These are phyloP conservation scores for Zaprionus davidi DNA, from an alignment of 1,140 invertebrate genomes.

Conservation along the genomic window DNA sequence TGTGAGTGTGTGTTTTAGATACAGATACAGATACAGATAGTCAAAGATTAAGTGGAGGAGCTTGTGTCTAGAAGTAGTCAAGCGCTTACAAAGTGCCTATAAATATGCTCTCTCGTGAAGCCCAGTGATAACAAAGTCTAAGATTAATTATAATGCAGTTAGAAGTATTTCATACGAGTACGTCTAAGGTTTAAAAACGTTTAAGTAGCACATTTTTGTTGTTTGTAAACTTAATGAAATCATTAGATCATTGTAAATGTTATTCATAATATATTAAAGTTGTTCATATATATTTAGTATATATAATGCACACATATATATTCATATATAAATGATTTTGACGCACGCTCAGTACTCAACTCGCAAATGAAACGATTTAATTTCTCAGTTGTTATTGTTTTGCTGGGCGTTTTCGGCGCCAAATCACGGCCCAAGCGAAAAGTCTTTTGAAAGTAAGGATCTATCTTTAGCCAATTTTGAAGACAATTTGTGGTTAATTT, in stretches of 20 bases:
- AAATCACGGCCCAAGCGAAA: conserved; percentile 57
- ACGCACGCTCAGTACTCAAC: conserved; percentile 63
- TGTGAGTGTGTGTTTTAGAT: conserved; percentile 1
- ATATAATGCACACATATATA: conserved; percentile 19
- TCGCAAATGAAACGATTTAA: conserved; percentile 39
- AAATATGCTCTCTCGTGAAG: conserved; percentile 21
- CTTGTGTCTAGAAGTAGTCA: conserved; percentile 36
- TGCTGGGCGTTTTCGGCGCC: conserved; percentile 41
- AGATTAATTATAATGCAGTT: conserved; percentile 18
- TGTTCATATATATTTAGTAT: conserved; percentile 18
- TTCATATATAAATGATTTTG: conserved; percentile 47
- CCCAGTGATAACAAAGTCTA: conserved; percentile 45
- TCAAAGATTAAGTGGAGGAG: conserved; percentile 6
- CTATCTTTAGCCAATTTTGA: conserved; percentile 73
- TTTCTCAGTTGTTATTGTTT: conserved; percentile 20
- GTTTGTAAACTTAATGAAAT: conserved; percentile 58
- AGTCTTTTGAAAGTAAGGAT: conserved; percentile 71
- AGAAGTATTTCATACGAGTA: conserved; percentile 30
- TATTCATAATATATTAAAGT: conserved; percentile 23
- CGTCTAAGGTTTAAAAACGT: conserved; percentile 47
- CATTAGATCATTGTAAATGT: conserved; percentile 48
- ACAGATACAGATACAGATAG: conserved; percentile 4
- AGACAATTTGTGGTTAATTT: conserved; percentile 76
- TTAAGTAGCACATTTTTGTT: conserved; percentile 41
- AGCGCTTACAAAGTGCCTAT: conserved; percentile 20